Evolutionary conservation across 1,140 invertebrate genomes (phyloP), one percentile per base, ranked within the genome.

Genomic region (Tetranychus urticae): DNA sequence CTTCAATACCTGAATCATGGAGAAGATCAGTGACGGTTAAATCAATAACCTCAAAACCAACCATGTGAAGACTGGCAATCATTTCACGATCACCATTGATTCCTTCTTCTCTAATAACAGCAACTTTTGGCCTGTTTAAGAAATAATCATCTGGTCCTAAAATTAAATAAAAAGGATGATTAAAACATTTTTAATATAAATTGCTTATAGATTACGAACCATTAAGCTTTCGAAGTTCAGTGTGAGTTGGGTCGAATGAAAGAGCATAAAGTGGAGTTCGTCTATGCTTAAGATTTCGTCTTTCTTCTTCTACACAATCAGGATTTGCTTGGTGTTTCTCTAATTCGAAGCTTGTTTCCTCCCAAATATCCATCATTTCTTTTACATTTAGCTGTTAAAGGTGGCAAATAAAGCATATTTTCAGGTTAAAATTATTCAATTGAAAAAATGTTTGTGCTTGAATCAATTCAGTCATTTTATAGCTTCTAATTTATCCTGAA

Each of bases 51-150:
- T 88, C 81, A 71, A 97, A 98, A 59, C 90, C 88, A 33, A 86
- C 88, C 75, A 84, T 79, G 63, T 84, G 75, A n/a, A 97, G 77
- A 12, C 87, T 82, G n/a, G 88, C 88, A 10, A 85, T 84, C 92
- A 98, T 97, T 77, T 97, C 93, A 60, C 92, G 75, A 70, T 97
- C 93, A 47, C 92, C 91, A 70, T 98, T 98, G 39, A 81, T 85
- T 65, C 93, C 93, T 81, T 98, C 93, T 75, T 98, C 93, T 54
- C 93, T 76, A 39, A 97, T 75, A 0, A 97, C 86, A 10, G 90
- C 92, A 1, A 97, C 88, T 62, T 74, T 77, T 8, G 85, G 76
- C 33, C 75, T 71, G 66, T 71, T 59, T 63, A 63, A 62, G 39
- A 55, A 55, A 23, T 59, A 47, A 37, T 62, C 34, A 37, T 56